A percentile compares a stretch with the other conserved stretches of the same genome.
Conservation (phyloP, 2,888 invertebrate species). For the Cenopis cana region DNA sequence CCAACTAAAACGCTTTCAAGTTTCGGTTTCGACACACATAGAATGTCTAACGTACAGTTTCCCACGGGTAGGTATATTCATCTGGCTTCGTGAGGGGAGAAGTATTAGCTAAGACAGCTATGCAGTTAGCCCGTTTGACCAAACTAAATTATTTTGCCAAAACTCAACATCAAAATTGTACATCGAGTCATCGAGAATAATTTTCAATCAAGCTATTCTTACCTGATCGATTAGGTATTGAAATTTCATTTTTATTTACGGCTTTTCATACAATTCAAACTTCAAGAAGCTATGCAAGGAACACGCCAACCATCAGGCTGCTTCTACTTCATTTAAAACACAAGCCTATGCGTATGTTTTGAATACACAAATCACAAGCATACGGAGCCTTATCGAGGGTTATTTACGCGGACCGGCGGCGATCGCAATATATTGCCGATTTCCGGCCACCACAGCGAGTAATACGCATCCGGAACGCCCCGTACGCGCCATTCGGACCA, state of each 20-base stretch:
- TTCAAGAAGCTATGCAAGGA: not conserved
- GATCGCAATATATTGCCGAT: constrained; percentile 78
- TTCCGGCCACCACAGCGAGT: constrained; percentile 80
- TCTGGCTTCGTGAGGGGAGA: too few relatives aligned
- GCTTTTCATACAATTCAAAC: not conserved
- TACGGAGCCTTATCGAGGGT: constrained; percentile 62
- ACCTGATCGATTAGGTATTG: too few relatives aligned
- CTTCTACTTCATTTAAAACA: constrained; percentile 1
- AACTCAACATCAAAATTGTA: too few relatives aligned
- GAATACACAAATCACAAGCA: constrained; percentile 54
- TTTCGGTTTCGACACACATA: not conserved
- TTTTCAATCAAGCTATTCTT: too few relatives aligned
- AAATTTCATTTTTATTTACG: not conserved
- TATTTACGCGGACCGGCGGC: constrained; percentile 68
- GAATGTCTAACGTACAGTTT: not conserved
- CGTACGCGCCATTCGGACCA: constrained; percentile 60
- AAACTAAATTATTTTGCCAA: too few relatives aligned
- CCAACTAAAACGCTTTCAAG: not conserved
- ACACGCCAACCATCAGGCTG: not conserved
- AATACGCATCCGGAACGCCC: constrained; percentile 80
- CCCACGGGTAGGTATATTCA: too few relatives aligned
- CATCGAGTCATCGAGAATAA: too few relatives aligned
- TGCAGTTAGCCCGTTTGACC: too few relatives aligned
- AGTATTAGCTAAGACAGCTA: too few relatives aligned
- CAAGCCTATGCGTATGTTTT: constrained; percentile 29